Percentiles rank a stretch among this genome's conserved stretches.
These are phyloP conservation scores for Trachelus tabidus DNA, from an alignment of 2,888 invertebrate species.

Conservation along the genomic window DNA sequence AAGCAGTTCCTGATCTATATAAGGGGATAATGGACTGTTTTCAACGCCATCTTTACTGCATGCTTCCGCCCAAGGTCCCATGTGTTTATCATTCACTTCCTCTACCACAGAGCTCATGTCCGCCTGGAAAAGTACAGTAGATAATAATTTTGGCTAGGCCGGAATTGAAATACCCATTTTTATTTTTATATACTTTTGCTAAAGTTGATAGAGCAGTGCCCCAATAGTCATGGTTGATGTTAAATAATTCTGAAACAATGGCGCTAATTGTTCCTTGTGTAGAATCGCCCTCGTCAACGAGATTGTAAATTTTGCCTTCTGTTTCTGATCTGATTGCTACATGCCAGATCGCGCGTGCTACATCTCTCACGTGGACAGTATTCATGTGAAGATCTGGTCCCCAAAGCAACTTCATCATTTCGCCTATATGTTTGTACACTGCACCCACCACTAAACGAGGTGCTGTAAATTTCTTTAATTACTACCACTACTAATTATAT, in stretches of 20 bases:
- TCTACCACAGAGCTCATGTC: slow-evolving; percentile 86
- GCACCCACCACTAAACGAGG: slow-evolving; percentile 88
- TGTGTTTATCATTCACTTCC: slow-evolving; percentile 93
- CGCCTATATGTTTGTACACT: slow-evolving; percentile 87
- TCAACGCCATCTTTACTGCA: slow-evolving; percentile 79
- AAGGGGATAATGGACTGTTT: slow-evolving; percentile 91
- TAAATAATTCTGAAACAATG: slow-evolving; percentile 84
- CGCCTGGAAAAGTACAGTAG: slow-evolving; percentile 67
- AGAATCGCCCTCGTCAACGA: slow-evolving; percentile 85
- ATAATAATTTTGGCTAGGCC: not conserved
- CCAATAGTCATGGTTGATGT: slow-evolving; percentile 88
- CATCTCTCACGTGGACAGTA: slow-evolving; percentile 87
- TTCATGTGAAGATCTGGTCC: slow-evolving; percentile 85
- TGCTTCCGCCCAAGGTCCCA: slow-evolving; percentile 91
- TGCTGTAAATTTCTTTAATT: slow-evolving; percentile 68
- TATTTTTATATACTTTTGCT: slow-evolving; percentile 74
- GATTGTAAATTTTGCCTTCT: slow-evolving; percentile 77
- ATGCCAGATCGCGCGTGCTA: slow-evolving; percentile 85
- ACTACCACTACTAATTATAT: not conserved
- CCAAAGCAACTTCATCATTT: slow-evolving; percentile 94
- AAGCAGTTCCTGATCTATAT: slow-evolving; percentile 84
- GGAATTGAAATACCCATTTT: not conserved
- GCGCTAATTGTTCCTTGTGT: slow-evolving; percentile 88
- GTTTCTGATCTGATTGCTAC: slow-evolving; percentile 71
- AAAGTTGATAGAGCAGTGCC: slow-evolving; percentile 84